These are phyloP conservation scores for Cyprinodon brontotheroides DNA, from an alignment of 2,113 vertebrate genomes.

Conservation along the genomic window DNA sequence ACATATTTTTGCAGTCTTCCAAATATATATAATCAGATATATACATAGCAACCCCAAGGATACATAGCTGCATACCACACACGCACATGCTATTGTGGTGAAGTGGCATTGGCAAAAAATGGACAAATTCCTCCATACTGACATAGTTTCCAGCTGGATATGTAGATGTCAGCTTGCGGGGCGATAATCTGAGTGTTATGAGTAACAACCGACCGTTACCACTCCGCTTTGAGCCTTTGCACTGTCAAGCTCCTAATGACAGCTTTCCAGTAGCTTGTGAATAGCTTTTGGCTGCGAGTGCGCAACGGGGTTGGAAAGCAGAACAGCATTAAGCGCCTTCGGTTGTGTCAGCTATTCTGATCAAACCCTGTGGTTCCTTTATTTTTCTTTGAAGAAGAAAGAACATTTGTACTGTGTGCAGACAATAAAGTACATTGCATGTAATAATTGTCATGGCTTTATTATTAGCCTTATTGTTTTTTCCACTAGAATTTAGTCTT, in stretches of 20 bases:
- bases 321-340: conserved; percentile 14
- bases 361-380: conserved; percentile 7
- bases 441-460: not conserved
- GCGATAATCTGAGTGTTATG: conserved; percentile 66
- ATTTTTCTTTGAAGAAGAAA: not conserved
- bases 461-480: not conserved
- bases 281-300: conserved; percentile 31
- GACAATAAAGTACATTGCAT: not conserved
- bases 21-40: not conserved
- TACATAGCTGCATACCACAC: not conserved
- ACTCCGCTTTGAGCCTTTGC: conserved; percentile 28
- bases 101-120: conserved; percentile 51
- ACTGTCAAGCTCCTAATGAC: conserved; percentile 49
- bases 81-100: conserved; percentile 2
- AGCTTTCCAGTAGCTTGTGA: conserved; percentile 39
- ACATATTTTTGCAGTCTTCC: not conserved
- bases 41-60: not conserved
- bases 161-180: conserved; percentile 42
- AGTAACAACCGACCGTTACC: conserved; percentile 53
- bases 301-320: conserved; percentile 9
- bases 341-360: conserved; percentile 3
- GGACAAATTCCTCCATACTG: conserved; percentile 52
- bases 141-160: conserved; percentile 59
- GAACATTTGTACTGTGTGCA: not conserved
- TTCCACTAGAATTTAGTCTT: not conserved